These are phyloP conservation scores for Agrotis segetum DNA, from an alignment of 2,888 invertebrate species.

Conservation along the genomic window DNA sequence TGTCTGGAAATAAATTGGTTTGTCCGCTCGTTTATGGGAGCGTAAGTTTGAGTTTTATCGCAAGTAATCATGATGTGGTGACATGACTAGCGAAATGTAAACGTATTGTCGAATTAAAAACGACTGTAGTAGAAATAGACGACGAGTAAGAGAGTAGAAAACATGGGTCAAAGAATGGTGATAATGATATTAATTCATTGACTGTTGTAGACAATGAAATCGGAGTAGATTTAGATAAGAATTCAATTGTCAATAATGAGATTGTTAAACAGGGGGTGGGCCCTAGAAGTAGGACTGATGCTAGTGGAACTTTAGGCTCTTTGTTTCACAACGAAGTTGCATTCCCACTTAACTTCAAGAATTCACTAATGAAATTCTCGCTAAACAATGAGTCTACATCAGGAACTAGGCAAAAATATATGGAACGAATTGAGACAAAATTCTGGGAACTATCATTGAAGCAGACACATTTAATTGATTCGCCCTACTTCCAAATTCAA, in stretches of 20 bases:
- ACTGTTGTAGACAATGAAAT: neutral
- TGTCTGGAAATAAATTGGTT: conserved; percentile 52
- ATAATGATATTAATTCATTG: neutral
- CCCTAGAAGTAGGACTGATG: no score
- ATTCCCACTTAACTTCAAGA: neutral
- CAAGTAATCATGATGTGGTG: conserved; percentile 16
- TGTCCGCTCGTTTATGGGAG: conserved; percentile 44
- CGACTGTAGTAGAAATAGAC: neutral
- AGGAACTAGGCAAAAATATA: neutral
- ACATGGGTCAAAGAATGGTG: neutral
- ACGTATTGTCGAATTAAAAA: neutral
- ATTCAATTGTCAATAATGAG: no score
- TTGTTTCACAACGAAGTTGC: neutral
- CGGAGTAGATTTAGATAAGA: neutral
- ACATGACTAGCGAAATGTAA: neutral
- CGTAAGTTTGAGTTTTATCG: conserved; percentile 9
- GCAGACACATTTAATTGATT: conserved; percentile 29
- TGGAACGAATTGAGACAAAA: conserved; percentile 1
- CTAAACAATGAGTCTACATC: neutral
- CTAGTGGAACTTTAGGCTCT: no score
- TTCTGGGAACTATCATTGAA: conserved; percentile 8
- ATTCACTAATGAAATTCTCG: neutral
- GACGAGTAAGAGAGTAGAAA: neutral
- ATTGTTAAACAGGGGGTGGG: no score
- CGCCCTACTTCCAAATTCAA: conserved; percentile 10